These are phyloP conservation scores for Chymomyza caudatula DNA, from an alignment of 2,888 invertebrate genomes.

Conservation along the genomic window DNA sequence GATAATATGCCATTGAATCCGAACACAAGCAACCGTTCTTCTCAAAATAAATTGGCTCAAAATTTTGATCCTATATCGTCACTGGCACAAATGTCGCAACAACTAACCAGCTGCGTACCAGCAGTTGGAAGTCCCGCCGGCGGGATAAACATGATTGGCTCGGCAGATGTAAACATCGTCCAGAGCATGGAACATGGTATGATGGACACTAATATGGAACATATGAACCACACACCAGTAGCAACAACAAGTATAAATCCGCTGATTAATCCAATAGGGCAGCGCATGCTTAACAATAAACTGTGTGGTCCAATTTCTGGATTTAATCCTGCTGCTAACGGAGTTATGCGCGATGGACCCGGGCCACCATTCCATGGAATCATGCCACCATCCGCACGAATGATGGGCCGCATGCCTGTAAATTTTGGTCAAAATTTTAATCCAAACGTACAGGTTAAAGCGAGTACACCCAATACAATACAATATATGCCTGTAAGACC, in stretches of 20 bases:
- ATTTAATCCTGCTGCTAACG: constrained; percentile 45
- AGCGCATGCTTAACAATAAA: constrained; percentile 83
- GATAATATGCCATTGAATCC: constrained; percentile 85
- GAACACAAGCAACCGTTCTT: constrained; percentile 80
- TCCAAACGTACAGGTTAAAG: constrained; percentile 93
- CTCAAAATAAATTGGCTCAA: constrained; percentile 83
- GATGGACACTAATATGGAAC: constrained; percentile 73
- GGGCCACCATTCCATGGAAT: constrained; percentile 76
- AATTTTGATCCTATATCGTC: constrained; percentile 94
- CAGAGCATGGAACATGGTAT: constrained; percentile 63
- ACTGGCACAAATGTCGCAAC: constrained; percentile 96
- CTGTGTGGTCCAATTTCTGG: constrained; percentile 78
- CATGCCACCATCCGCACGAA: constrained; percentile 77
- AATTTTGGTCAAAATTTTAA: constrained; percentile 81
- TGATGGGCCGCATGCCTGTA: constrained; percentile 84
- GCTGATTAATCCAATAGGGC: constrained; percentile 79
- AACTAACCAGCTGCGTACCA: constrained; percentile 87
- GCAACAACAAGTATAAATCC: constrained; percentile 42
- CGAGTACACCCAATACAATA: constrained; percentile 97
- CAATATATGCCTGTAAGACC: constrained; percentile 97
- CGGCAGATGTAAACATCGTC: constrained; percentile 65
- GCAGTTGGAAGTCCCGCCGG: constrained; percentile 63
- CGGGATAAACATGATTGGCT: constrained; percentile 56
- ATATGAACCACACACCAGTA: constrained; percentile 58
- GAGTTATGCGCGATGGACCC: constrained; percentile 68